A percentile compares a stretch with the other conserved stretches of the same genome.
Conservation (phyloP, 2,888 invertebrate genomes). For the Mimas tiliae region DNA sequence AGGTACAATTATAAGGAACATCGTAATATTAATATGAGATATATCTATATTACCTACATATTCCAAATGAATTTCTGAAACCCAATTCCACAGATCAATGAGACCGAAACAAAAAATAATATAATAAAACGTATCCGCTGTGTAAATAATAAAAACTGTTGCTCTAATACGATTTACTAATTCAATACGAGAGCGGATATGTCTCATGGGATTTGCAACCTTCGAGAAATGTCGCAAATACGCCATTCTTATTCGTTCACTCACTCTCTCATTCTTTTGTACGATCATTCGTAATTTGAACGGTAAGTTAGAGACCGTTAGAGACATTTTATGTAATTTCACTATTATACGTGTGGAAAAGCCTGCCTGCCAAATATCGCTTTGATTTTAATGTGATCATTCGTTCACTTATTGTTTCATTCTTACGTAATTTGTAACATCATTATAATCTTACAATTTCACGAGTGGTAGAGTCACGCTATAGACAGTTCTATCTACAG, state of each 20-base stretch:
- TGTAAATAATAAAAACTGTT: neutral
- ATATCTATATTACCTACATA: too few relatives aligned
- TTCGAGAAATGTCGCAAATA: constrained; percentile 1
- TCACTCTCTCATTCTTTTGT: neutral
- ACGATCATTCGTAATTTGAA: neutral
- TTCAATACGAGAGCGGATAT: constrained; percentile 12
- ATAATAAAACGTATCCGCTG: neutral
- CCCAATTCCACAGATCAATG: neutral
- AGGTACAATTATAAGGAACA: too few relatives aligned
- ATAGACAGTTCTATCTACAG: too few relatives aligned
- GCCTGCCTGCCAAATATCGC: too few relatives aligned
- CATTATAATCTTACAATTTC: too few relatives aligned
- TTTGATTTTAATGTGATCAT: too few relatives aligned
- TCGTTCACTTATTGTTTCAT: too few relatives aligned
- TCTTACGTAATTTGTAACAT: too few relatives aligned
- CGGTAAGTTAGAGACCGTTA: neutral
- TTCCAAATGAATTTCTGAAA: too few relatives aligned
- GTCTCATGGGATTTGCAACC: neutral
- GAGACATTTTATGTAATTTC: neutral
- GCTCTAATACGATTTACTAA: constrained; percentile 15
- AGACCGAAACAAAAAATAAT: neutral
- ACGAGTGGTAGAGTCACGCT: too few relatives aligned
- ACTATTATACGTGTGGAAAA: too few relatives aligned
- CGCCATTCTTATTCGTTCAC: neutral
- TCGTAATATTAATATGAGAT: too few relatives aligned